phyloP scores from a whole-genome alignment of 2,797 vertebrate genomes.

The Sarcophilus harrisii region DNA sequence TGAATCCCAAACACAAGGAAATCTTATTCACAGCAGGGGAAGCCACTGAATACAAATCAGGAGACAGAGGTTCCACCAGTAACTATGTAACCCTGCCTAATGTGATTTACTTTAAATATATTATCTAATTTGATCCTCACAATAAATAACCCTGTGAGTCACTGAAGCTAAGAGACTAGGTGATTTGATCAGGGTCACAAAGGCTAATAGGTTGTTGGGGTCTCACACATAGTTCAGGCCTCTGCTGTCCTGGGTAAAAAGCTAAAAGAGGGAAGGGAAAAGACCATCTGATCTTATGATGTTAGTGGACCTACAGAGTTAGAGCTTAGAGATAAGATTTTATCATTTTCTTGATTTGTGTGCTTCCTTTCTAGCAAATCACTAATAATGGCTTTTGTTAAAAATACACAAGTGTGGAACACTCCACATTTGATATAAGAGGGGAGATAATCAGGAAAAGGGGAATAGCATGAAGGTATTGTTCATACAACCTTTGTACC shows the following conservation, averaged over 20 bases:
- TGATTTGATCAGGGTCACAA: background rate
- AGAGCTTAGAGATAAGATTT: slow-evolving; percentile 26
- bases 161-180: background rate
- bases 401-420: slow-evolving; percentile 40
- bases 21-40: background rate
- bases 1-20: slow-evolving; percentile 33
- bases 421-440: background rate
- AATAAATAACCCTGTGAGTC: background rate
- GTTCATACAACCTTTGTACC: background rate
- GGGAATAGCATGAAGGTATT: background rate
- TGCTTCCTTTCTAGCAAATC: slow-evolving; percentile 36
- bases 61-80: background rate
- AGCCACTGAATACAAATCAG: background rate
- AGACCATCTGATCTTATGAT: slow-evolving; percentile 7
- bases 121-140: background rate
- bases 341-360: slow-evolving; percentile 6
- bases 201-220: background rate
- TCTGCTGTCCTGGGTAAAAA: background rate
- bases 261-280: background rate
- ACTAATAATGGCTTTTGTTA: slow-evolving; percentile 41
- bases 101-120: background rate
- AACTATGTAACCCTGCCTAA: background rate
- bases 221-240: background rate
- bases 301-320: slow-evolving; percentile 25
- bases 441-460: slow-evolving; percentile 30